A percentile compares a stretch with the other conserved stretches of the same genome.
Conservation (phyloP, 2,797 vertebrate species). For the Squalus acanthias region DNA sequence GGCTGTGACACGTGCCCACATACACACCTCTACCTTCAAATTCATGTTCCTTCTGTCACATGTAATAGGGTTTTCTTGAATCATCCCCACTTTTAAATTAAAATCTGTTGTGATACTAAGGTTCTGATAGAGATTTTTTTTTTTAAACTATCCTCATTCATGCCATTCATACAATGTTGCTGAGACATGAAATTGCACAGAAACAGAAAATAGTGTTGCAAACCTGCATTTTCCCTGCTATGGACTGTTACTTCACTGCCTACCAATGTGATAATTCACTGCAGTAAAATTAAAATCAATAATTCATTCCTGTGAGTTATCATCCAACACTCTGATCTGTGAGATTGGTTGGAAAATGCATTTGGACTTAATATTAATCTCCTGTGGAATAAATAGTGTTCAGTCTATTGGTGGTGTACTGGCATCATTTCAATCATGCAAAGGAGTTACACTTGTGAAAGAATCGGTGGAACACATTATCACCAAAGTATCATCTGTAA, state of each 20-base stretch:
- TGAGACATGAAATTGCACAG: neutral
- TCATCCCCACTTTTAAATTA: neutral
- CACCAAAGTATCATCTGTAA: neutral
- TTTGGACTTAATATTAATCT: neutral
- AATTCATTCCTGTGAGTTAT: neutral
- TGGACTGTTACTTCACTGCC: neutral
- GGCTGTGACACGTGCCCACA: neutral
- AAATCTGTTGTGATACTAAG: neutral
- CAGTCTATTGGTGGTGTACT: neutral
- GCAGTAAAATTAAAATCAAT: neutral
- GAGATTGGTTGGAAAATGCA: neutral
- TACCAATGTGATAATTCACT: neutral
- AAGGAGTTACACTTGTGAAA: neutral
- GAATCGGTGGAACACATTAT: no score
- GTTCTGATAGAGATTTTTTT: neutral
- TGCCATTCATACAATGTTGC: neutral
- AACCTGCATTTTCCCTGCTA: neutral
- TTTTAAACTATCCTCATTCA: neutral
- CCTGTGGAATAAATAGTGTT: neutral
- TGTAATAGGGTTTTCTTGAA: neutral
- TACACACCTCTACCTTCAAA: neutral
- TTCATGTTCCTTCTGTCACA: neutral
- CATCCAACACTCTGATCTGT: neutral
- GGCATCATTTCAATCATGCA: neutral
- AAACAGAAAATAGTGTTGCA: neutral